Conservation (phyloP, 2,888 invertebrate species). For the Nymphalis urticae region DNA sequence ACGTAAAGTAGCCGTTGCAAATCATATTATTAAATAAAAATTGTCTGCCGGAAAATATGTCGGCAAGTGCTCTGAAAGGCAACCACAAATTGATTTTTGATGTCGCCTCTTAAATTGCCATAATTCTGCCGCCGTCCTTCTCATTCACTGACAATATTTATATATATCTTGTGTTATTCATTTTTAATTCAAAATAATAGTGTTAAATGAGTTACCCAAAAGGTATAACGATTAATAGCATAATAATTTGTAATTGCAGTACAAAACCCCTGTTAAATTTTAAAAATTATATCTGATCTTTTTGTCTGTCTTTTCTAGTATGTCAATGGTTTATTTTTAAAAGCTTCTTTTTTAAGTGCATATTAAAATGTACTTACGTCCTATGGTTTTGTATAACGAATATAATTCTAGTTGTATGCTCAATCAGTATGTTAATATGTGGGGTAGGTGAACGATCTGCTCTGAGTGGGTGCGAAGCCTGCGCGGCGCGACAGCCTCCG, state of each 20-base stretch:
- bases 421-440: constrained; percentile 80
- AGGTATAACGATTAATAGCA: too few species aligned
- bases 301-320: too few species aligned
- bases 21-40: constrained; percentile 30
- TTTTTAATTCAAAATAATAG: neutral
- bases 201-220: too few species aligned
- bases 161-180: constrained; percentile 4
- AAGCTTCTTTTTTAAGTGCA: too few species aligned
- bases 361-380: too few species aligned
- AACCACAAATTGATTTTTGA: constrained; percentile 72
- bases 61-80: constrained; percentile 46
- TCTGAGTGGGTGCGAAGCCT: constrained; percentile 69
- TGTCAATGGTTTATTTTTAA: too few species aligned
- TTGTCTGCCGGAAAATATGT: constrained; percentile 44
- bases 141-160: constrained; percentile 54
- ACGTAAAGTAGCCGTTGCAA: constrained; percentile 19
- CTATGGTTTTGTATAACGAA: constrained; percentile 17
- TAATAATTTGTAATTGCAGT: too few species aligned
- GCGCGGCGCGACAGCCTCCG: constrained; percentile 64
- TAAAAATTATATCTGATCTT: too few species aligned
- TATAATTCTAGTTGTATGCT: constrained; percentile 66
- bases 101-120: constrained; percentile 55
- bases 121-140: constrained; percentile 51
- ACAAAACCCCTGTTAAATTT: too few species aligned
- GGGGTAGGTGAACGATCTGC: constrained; percentile 76